phyloP scores from a whole-genome alignment of 2,797 vertebrate species.

The Chaetophractus vellerosus region DNA sequence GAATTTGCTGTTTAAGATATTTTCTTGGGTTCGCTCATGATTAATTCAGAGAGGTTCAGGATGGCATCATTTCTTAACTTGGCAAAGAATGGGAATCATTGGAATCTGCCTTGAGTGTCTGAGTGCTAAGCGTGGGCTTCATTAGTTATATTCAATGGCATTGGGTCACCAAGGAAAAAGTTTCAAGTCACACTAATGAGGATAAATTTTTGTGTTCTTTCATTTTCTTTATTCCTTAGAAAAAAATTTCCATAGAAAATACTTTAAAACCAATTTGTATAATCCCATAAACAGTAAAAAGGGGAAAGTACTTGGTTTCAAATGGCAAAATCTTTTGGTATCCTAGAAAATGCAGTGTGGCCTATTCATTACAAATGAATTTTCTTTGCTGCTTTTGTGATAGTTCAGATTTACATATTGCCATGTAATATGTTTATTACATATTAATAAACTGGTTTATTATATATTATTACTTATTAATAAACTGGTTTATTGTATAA shows the following conservation, averaged over 20 bases:
- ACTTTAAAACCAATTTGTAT: slow-evolving; percentile 6
- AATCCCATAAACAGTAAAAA: background rate
- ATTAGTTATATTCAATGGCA: background rate
- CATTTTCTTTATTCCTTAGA: slow-evolving; percentile 37
- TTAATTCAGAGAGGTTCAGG: background rate
- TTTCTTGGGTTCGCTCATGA: background rate
- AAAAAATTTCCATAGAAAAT: slow-evolving; percentile 15
- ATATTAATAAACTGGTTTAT: slow-evolving; percentile 20
- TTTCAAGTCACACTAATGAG: background rate
- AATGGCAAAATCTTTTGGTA: slow-evolving; percentile 55
- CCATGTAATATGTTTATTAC: no score
- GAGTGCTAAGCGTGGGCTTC: background rate
- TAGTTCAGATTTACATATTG: slow-evolving; percentile 70
- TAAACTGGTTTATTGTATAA: slow-evolving; percentile 57
- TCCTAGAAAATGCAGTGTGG: slow-evolving; percentile 59
- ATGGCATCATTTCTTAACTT: background rate
- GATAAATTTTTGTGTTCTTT: background rate
- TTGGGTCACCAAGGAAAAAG: background rate
- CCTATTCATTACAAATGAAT: slow-evolving; percentile 63
- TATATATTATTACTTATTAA: no score
- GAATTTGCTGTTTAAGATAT: background rate
- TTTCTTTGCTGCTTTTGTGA: slow-evolving; percentile 49
- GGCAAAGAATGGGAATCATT: background rate
- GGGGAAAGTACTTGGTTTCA: slow-evolving; percentile 66
- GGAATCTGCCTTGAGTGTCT: background rate